These are phyloP conservation scores for Craterocephalus amniculus DNA, from an alignment of 2,797 vertebrate genomes.

Conservation along the genomic window DNA sequence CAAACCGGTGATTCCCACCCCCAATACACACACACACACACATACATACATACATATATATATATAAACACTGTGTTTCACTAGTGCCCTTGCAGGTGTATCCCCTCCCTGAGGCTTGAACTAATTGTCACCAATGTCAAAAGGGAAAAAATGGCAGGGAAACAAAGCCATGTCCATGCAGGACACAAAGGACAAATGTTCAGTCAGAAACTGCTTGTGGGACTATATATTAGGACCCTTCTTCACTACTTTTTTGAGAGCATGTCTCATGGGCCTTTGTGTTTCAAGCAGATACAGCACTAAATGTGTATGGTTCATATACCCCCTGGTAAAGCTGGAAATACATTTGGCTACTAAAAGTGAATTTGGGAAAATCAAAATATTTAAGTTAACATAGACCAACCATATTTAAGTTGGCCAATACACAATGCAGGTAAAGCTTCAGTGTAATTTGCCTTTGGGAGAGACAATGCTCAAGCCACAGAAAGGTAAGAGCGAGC, in stretches of 20 bases:
- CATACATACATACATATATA: no score
- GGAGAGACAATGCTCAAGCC: no score
- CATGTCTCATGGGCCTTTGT: slow-evolving; percentile 16
- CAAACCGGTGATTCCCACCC: no score
- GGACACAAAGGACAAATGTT: slow-evolving; percentile 58
- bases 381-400: background rate
- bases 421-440: no score
- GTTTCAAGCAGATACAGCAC: slow-evolving; percentile 43
- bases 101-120: slow-evolving; percentile 46
- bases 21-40: no score
- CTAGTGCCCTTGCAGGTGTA: slow-evolving; percentile 40
- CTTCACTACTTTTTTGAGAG: slow-evolving; percentile 31
- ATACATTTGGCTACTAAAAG: background rate
- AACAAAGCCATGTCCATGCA: slow-evolving; percentile 45
- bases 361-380: background rate
- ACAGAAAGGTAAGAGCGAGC: no score
- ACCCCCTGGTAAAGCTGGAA: background rate
- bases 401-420: background rate
- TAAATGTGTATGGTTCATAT: slow-evolving; percentile 17
- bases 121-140: slow-evolving; percentile 64
- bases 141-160: slow-evolving; percentile 13
- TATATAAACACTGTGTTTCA: slow-evolving; percentile 29
- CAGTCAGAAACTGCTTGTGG: slow-evolving; percentile 44
- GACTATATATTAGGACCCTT: slow-evolving; percentile 42
- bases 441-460: no score